A percentile compares a stretch with the other conserved stretches of the same genome.
Conservation (phyloP, 2,888 invertebrate species). For the Cantharis nigra region DNA sequence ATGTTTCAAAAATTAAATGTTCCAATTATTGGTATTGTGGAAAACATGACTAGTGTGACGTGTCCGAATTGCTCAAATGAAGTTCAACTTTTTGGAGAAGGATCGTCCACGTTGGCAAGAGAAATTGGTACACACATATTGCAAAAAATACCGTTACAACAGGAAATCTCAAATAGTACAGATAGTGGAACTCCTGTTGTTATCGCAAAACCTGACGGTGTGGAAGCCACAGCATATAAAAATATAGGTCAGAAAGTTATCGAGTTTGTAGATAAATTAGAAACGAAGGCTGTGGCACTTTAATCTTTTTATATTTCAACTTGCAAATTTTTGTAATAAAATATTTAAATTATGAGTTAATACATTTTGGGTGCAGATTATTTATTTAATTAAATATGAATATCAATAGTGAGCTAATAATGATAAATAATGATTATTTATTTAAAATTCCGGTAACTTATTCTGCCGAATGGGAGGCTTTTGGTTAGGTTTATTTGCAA, state of each 20-base stretch:
- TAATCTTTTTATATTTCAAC: neutral
- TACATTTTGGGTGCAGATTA: neutral
- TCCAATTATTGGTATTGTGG: conserved; percentile 84
- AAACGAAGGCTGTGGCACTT: neutral
- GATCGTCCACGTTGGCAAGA: conserved; percentile 64
- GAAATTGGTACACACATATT: conserved; percentile 70
- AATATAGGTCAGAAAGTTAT: conserved; percentile 41
- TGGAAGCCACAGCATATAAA: conserved; percentile 38
- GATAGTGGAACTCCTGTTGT: conserved; percentile 79
- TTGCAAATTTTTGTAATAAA: neutral
- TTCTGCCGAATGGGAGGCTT: no score
- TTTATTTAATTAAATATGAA: no score
- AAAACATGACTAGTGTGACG: conserved; percentile 84
- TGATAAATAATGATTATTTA: no score
- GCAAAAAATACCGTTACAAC: conserved; percentile 74
- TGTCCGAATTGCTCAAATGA: conserved; percentile 79
- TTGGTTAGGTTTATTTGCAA: no score
- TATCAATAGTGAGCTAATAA: no score
- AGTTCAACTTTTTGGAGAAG: conserved; percentile 74
- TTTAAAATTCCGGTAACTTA: no score
- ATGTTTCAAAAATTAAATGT: conserved; percentile 87
- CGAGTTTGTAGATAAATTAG: conserved; percentile 35
- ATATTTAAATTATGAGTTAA: no score
- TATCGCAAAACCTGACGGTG: conserved; percentile 63
- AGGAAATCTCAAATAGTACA: conserved; percentile 69